phyloP scores from a whole-genome alignment of 92 coral and sea anemone species.

The Heteractis magnifica region DNA sequence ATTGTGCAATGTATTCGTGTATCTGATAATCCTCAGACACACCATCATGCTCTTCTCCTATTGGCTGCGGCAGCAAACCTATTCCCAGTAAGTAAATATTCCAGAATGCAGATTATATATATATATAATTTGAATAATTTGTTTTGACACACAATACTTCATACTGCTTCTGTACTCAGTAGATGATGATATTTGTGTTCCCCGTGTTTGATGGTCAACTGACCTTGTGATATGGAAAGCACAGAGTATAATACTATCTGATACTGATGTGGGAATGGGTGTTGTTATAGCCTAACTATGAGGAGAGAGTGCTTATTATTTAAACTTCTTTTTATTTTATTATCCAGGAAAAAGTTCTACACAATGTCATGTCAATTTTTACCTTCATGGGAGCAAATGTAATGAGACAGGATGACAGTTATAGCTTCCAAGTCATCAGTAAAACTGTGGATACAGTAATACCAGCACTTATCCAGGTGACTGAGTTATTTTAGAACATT shows the following conservation, averaged over 20 bases:
- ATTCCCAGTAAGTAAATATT: conserved; percentile 73
- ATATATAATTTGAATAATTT: too few relatives aligned
- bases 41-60: conserved; percentile 87
- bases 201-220: conserved; percentile 65
- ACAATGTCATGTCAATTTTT: conserved; percentile 95
- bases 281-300: too few relatives aligned
- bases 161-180: neutral
- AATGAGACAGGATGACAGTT: conserved; percentile 89
- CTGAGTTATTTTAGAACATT: neutral
- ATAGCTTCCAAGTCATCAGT: conserved; percentile 93
- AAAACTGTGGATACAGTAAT: conserved; percentile 91
- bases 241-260: conserved; percentile 43
- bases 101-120: too few relatives aligned
- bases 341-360: conserved; percentile 91
- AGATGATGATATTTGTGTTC: conserved; percentile 66
- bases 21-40: conserved; percentile 95
- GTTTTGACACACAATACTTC: too few relatives aligned
- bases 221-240: conserved; percentile 45
- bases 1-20: conserved; percentile 92
- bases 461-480: conserved; percentile 92
- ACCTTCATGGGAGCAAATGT: conserved; percentile 96
- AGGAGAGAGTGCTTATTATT: too few relatives aligned
- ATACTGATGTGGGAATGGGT: conserved; percentile 17
- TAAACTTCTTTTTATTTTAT: neutral
- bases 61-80: conserved; percentile 84